Evolutionary conservation across 2,888 invertebrate genomes (phyloP).

Genomic region (Didymodactylos carnosus): DNA sequence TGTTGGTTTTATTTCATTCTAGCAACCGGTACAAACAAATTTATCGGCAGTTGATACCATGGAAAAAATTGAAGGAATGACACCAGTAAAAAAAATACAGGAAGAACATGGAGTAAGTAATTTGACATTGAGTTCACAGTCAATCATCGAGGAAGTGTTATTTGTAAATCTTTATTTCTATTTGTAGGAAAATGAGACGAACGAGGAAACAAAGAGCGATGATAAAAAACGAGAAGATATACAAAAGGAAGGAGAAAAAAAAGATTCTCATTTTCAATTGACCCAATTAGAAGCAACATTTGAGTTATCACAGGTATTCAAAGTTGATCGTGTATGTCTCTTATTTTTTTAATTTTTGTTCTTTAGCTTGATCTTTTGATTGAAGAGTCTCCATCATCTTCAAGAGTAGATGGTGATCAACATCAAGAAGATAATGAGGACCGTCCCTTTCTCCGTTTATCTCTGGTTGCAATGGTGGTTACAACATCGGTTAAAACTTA

Average conservation of each 20-base stretch:
- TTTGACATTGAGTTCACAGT: too few species aligned
- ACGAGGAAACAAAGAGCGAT: background rate
- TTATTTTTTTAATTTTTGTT: background rate
- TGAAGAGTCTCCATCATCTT: background rate
- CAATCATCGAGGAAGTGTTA: too few species aligned
- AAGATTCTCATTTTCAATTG: background rate
- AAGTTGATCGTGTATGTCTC: constrained; percentile 6
- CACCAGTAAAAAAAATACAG: constrained; percentile 25
- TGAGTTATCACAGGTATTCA: constrained; percentile 2
- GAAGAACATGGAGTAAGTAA: constrained; percentile 25
- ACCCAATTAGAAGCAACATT: background rate
- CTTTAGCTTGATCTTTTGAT: background rate
- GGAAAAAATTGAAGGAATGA: constrained; percentile 14
- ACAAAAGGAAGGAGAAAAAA: background rate
- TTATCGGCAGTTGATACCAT: too few species aligned
- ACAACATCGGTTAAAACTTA: constrained; percentile 56
- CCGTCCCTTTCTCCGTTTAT: constrained; percentile 32
- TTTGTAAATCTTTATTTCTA: too few species aligned
- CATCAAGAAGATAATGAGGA: constrained; percentile 38
- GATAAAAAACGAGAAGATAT: constrained; percentile 17
- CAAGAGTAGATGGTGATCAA: too few species aligned
- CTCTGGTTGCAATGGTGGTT: constrained; percentile 50
- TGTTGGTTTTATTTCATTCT: too few species aligned
- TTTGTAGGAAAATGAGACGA: too few species aligned
- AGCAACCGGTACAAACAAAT: too few species aligned